Base-by-base conservation (phyloP, 2,113 vertebrate genomes). In the Chitala chitala region DNA sequence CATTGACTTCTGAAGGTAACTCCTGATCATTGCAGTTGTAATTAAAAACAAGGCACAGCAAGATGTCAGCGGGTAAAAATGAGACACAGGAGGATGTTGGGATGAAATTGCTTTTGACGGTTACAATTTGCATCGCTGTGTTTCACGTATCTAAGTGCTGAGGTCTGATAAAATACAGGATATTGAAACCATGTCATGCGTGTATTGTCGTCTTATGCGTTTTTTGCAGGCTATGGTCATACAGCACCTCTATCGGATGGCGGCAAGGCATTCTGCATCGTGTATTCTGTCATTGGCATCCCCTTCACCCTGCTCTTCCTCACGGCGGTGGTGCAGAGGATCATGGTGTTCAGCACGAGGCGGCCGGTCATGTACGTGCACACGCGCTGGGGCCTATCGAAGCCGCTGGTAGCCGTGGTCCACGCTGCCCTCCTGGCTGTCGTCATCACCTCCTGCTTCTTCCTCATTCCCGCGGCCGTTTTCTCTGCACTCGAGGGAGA, bases 201-300 rank as follows among this genome's bases (percentile, higher is more conserved):
- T n/a, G n/a, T n/a, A n/a, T n/a, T n/a, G n/a, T n/a, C n/a, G n/a
- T n/a, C n/a, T n/a, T n/a, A n/a, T n/a, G n/a, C n/a, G n/a, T n/a
- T 83, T 36, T 69, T 72, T 76, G 0, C 86, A 99, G 97, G 97
- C 69, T 98, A 99, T 71, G 97, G 97, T 56, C 96, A 99, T 85
- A 92, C 93, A 0, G 96, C 95, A 77, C 97, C 97, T 72, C 88
- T 99, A 46, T 98, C 97, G 1, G 93, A 98, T 1, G 95, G 89
- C 36, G 96, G 97, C 4, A 99, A 99, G 83, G 90, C 92, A 54
- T 98, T 99, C 86, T 98, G 97, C 78, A 93, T 99, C 79, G 76
- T 98, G 86, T 99, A 96, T 85, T 92, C 94, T 0, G 82, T 98
- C 63, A 86, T 98, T 0, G 97, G 97, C 58, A 98, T 99, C 81